These are phyloP conservation scores for Erynnis tages DNA, from an alignment of 2,888 invertebrate species.

Conservation along the genomic window DNA sequence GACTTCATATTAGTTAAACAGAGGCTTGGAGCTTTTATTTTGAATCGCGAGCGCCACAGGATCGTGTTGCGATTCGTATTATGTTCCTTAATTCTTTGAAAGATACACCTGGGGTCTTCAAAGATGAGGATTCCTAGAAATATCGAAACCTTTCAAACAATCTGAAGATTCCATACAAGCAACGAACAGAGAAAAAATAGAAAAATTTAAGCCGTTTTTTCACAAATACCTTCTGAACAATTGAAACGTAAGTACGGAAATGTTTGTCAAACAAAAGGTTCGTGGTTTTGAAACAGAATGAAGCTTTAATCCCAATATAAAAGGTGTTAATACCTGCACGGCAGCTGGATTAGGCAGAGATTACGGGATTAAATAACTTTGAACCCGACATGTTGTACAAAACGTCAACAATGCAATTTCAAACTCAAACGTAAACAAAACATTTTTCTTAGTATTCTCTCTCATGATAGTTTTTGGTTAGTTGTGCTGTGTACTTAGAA, in stretches of 20 bases:
- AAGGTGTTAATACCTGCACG: constrained; percentile 14
- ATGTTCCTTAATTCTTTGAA: constrained; percentile 25
- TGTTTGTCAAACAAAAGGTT: constrained; percentile 17
- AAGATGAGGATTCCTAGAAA: constrained; percentile 10
- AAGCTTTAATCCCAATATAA: constrained; percentile 6
- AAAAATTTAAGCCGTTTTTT: neutral
- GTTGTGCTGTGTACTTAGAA: constrained; percentile 79
- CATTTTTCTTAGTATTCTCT: constrained; percentile 69
- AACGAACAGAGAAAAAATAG: neutral
- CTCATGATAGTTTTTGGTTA: constrained; percentile 72
- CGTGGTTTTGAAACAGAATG: neutral
- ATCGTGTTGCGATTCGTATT: constrained; percentile 19
- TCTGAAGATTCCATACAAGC: neutral
- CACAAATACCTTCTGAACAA: neutral
- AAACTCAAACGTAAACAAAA: constrained; percentile 17
- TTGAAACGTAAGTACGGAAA: neutral
- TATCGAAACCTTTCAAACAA: neutral
- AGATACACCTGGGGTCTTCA: constrained; percentile 14
- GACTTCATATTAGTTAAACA: constrained; percentile 48
- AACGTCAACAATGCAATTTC: constrained; percentile 34
- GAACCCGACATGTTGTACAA: constrained; percentile 13
- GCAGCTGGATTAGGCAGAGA: constrained; percentile 17
- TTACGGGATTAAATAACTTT: constrained; percentile 17
- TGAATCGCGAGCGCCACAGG: constrained; percentile 24
- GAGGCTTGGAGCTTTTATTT: constrained; percentile 34